These are phyloP conservation scores for Falco naumanni DNA, from an alignment of 2,797 vertebrate genomes.

Conservation along the genomic window DNA sequence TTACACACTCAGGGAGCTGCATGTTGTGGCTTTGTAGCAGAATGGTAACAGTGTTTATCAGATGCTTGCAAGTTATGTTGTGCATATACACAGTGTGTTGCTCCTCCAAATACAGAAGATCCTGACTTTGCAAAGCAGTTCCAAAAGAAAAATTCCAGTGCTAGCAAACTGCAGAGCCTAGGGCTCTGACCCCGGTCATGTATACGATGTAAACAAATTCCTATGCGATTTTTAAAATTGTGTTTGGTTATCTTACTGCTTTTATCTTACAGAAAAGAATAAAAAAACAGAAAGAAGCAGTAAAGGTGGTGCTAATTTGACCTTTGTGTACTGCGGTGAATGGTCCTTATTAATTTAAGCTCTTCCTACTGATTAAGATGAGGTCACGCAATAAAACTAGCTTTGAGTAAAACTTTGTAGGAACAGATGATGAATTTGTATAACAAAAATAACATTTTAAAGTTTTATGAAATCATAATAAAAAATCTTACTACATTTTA, in stretches of 20 bases:
- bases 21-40: background rate
- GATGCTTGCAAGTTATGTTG: background rate
- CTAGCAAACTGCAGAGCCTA: background rate
- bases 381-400: background rate
- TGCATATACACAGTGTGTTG: background rate
- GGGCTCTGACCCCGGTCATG: background rate
- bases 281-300: background rate
- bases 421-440: background rate
- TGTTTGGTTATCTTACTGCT: background rate
- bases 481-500: background rate
- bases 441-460: background rate
- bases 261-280: background rate
- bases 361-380: background rate
- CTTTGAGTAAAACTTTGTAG: background rate
- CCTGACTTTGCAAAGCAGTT: background rate
- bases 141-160: background rate
- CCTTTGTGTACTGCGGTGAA: background rate
- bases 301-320: background rate
- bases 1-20: background rate
- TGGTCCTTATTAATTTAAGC: background rate
- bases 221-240: background rate
- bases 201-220: background rate
- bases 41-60: background rate
- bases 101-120: background rate
- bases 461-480: background rate